phyloP scores from a whole-genome alignment of 2,113 vertebrate genomes.

The Chaetodon auriga region DNA sequence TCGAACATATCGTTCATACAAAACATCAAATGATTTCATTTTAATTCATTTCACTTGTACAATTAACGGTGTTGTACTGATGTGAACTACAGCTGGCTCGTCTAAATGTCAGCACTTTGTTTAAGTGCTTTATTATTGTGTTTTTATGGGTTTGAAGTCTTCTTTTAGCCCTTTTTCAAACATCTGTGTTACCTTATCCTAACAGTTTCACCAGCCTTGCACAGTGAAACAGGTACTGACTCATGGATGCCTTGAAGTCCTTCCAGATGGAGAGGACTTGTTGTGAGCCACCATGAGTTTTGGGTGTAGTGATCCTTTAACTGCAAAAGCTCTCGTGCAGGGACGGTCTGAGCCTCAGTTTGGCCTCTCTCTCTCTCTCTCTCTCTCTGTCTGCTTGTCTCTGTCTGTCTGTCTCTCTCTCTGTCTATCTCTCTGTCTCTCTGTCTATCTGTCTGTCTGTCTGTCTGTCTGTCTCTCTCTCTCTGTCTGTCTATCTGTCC shows the following conservation, averaged over 20 bases:
- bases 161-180: neutral
- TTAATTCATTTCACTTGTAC: neutral
- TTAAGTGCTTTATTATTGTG: neutral
- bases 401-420: neutral
- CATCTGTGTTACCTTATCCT: neutral
- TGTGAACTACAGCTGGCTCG: neutral
- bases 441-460: neutral
- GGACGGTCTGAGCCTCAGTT: slow-evolving; percentile 23
- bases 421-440: neutral
- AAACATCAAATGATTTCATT: neutral
- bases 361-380: neutral
- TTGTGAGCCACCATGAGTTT: slow-evolving; percentile 27
- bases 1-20: neutral
- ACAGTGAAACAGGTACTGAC: neutral
- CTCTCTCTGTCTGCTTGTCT: neutral
- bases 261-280: slow-evolving; percentile 28
- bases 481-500: no score
- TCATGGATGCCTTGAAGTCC: neutral
- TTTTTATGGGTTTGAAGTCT: neutral
- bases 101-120: neutral
- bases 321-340: slow-evolving; percentile 44
- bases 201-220: neutral
- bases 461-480: no score
- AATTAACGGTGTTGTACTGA: neutral
- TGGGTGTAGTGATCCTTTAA: slow-evolving; percentile 43